A percentile compares a stretch with the other conserved stretches of the same genome.
Evolutionary conservation across 2,888 invertebrate species (phyloP).

Genomic region (Hydriomena furcata): DNA sequence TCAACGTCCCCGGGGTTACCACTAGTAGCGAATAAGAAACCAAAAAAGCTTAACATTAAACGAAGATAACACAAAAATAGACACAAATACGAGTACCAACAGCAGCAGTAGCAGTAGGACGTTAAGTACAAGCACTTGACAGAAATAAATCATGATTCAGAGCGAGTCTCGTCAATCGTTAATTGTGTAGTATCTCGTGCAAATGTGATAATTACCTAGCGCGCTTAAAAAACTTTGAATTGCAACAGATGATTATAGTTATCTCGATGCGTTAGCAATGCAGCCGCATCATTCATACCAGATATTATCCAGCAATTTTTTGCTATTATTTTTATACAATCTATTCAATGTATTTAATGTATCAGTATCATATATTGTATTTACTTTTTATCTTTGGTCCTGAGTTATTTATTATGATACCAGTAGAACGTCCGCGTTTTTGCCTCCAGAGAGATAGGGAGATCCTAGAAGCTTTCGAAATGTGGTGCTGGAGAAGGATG

Average conservation of each 20-base stretch:
- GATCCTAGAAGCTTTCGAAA: too few species aligned
- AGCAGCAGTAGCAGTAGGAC: constrained; percentile 2
- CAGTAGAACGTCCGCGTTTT: too few species aligned
- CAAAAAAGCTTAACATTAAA: constrained; percentile 11
- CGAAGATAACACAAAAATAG: constrained; percentile 24
- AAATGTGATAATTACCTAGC: constrained; percentile 23
- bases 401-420: constrained; percentile 2
- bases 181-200: constrained; percentile 15
- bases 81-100: constrained; percentile 21
- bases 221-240: constrained; percentile 15
- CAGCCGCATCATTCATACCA: constrained; percentile 16
- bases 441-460: too few species aligned
- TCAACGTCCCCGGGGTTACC: too few species aligned
- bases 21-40: not conserved
- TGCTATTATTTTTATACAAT: constrained; percentile 21
- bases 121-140: constrained; percentile 15
- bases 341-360: too few species aligned
- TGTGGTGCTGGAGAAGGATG: too few species aligned
- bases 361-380: too few species aligned
- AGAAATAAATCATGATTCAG: constrained; percentile 23
- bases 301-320: constrained; percentile 24
- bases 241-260: constrained; percentile 16
- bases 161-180: not conserved
- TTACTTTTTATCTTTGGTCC: not conserved
- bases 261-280: constrained; percentile 10